phyloP scores from a whole-genome alignment of 2,888 invertebrate species.

The Sesia apiformis region DNA sequence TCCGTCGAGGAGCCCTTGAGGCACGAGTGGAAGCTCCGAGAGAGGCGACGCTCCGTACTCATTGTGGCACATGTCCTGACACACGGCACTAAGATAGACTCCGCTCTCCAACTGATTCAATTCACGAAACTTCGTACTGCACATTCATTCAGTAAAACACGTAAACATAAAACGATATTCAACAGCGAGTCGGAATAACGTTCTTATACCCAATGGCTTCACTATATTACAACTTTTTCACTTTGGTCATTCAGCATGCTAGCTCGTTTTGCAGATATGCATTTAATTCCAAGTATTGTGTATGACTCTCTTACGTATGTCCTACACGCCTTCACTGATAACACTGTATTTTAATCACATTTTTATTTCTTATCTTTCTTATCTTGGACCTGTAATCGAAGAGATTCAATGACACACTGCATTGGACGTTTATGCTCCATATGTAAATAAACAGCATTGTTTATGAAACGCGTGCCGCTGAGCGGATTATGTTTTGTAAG shows the following conservation, averaged over 20 bases:
- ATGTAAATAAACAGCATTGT: constrained; percentile 4
- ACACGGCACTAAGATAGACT: constrained; percentile 4
- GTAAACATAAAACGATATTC: too few relatives aligned
- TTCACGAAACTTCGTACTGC: too few relatives aligned
- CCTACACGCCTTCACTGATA: constrained; percentile 31
- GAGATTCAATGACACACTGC: constrained; percentile 27
- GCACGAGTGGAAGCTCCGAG: constrained; percentile 80
- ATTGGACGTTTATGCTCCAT: constrained; percentile 6
- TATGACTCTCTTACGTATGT: constrained; percentile 14
- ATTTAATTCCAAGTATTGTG: neutral
- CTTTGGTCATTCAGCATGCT: too few relatives aligned
- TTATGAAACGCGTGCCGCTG: neutral
- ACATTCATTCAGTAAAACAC: too few relatives aligned
- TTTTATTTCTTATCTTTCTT: constrained; percentile 34
- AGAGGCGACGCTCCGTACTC: constrained; percentile 75
- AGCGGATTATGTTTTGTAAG: constrained; percentile 10
- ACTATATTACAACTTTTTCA: too few relatives aligned
- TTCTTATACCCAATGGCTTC: too few relatives aligned
- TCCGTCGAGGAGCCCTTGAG: constrained; percentile 76
- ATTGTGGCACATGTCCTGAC: constrained; percentile 61
- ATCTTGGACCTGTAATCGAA: constrained; percentile 42
- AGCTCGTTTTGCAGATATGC: too few relatives aligned
- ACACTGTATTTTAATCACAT: constrained; percentile 33
- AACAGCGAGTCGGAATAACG: too few relatives aligned
- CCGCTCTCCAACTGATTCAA: neutral